A percentile compares a stretch with the other conserved stretches of the same genome.
These are phyloP conservation scores for Lampris incognitus DNA, from an alignment of 2,113 vertebrate species.

Conservation along the genomic window DNA sequence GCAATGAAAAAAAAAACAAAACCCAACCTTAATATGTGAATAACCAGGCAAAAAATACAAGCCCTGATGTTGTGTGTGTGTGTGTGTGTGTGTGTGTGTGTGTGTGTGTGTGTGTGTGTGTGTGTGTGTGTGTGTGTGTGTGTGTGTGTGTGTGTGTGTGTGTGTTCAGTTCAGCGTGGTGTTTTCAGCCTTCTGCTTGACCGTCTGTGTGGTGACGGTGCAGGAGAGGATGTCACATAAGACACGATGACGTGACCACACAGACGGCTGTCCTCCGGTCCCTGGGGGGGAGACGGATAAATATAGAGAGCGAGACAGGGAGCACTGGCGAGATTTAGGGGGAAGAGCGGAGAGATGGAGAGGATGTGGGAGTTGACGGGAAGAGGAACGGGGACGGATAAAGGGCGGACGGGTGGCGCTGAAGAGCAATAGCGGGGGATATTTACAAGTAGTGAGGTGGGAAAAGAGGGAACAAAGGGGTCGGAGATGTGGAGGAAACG, in stretches of 20 bases:
- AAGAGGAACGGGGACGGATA: neutral
- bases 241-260: conserved; percentile 21
- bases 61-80: too few relatives aligned
- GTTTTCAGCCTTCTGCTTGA: neutral
- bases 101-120: too few relatives aligned
- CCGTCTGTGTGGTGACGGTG: conserved; percentile 44
- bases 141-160: too few relatives aligned
- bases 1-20: too few relatives aligned
- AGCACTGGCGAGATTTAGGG: neutral
- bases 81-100: too few relatives aligned
- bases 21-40: too few relatives aligned
- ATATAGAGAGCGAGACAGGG: neutral
- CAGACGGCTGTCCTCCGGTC: conserved; percentile 24
- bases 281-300: neutral
- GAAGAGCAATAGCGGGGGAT: neutral
- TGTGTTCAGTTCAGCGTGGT: too few relatives aligned
- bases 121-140: too few relatives aligned
- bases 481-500: neutral
- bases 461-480: too few relatives aligned
- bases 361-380: neutral
- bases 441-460: too few relatives aligned
- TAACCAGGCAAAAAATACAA: too few relatives aligned
- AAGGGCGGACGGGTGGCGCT: neutral
- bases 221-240: conserved; percentile 55
- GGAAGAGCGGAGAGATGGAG: conserved; percentile 9